Percentiles rank a stretch among this genome's conserved stretches.
Evolutionary conservation across 2,113 vertebrate species (phyloP).

Genomic region (Camelus dromedarius): DNA sequence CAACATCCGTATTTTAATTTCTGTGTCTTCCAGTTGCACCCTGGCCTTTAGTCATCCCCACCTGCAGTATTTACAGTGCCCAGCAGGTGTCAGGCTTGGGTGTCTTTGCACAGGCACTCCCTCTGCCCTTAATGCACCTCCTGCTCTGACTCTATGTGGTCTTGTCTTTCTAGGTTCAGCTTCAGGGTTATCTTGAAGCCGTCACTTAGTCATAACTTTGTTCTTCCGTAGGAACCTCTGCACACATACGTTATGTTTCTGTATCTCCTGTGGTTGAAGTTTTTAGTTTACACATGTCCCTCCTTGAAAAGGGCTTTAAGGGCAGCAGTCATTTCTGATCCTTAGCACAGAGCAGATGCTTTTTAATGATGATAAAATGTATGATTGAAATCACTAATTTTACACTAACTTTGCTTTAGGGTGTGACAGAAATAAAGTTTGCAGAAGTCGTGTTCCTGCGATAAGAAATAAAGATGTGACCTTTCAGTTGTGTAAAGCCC

Average conservation of each 20-base stretch:
- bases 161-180: not conserved
- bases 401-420: constrained; percentile 80
- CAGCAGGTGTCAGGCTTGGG: not conserved
- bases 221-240: not conserved
- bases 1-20: not conserved
- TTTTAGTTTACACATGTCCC: not conserved
- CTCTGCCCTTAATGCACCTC: not conserved
- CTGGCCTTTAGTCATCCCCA: not conserved
- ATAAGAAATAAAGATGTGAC: constrained; percentile 93
- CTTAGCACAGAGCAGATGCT: constrained; percentile 9
- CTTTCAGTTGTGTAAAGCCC: constrained; percentile 92
- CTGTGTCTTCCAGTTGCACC: rapidly evolving
- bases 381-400: not conserved
- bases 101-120: not conserved
- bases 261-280: not conserved
- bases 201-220: not conserved
- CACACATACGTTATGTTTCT: not conserved
- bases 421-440: constrained; percentile 86
- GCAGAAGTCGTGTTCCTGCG: constrained; percentile 90
- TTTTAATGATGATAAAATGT: not conserved
- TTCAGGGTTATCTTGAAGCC: not conserved
- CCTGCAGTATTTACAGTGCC: constrained; percentile 20
- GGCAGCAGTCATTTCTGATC: not conserved
- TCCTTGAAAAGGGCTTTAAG: not conserved
- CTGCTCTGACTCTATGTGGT: not conserved